phyloP scores from a whole-genome alignment of 2,113 vertebrate genomes.

The Eclectus roratus region DNA sequence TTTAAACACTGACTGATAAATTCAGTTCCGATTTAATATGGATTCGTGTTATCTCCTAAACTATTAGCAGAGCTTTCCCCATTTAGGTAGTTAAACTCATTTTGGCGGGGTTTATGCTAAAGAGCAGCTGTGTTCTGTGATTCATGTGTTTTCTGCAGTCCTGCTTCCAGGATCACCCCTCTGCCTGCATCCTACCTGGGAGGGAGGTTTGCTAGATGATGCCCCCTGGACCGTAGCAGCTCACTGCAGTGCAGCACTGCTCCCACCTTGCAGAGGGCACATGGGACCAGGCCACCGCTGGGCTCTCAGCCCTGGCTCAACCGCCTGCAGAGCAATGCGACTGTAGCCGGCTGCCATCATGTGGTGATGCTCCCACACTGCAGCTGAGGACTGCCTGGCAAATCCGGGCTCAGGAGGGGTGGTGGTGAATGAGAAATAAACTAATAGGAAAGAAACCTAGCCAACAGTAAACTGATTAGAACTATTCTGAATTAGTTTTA shows the following conservation, averaged over 20 bases:
- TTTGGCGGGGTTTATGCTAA: background rate
- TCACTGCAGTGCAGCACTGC: background rate
- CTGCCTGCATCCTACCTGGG: background rate
- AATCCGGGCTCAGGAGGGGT: fast-evolving
- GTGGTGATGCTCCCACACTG: conserved; percentile 50
- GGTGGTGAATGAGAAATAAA: background rate
- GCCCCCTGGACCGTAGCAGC: background rate
- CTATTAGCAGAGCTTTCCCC: background rate
- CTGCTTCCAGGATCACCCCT: background rate
- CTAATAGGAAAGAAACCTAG: background rate
- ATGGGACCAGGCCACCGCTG: background rate
- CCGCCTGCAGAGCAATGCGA: background rate
- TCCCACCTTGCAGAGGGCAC: background rate
- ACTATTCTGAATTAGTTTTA: fast-evolving
- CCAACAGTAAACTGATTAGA: background rate
- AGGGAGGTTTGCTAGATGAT: background rate
- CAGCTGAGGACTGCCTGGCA: background rate
- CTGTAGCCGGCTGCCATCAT: conserved; percentile 66
- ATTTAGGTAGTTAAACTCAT: background rate
- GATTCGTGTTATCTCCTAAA: background rate
- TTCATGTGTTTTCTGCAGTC: background rate
- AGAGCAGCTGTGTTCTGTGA: background rate
- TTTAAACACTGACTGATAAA: background rate
- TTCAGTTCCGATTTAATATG: background rate
- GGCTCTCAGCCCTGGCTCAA: background rate